Base-by-base conservation (phyloP, 1,140 invertebrate genomes). In the Triops longicaudatus region DNA sequence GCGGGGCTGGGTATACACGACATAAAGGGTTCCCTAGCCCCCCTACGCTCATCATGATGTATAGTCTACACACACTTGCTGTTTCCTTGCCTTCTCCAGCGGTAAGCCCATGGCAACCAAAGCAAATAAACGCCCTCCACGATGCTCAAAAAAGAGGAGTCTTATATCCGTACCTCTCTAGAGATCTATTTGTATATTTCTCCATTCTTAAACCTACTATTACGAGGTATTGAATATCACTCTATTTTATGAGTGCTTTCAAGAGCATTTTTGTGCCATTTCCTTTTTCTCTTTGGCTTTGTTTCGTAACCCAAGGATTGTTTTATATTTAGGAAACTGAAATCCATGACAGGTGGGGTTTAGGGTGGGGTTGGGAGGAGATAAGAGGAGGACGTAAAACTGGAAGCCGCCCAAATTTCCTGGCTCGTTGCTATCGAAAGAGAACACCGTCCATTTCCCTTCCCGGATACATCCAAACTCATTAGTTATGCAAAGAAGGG, bases 401-500 rank as follows among this genome's bases (percentile, higher is more conserved):
- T 63, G 14, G 22, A 63, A 22, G 17, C 50, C 14, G 22, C 50
- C 50, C 50, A 22, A n/a, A 63, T 22, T 63, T 63, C 22, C 22
- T 63, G 10, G 6, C 50, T 63, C 0, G 6, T 63, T 22, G 17
- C 50, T 63, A n/a, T 63, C 7, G 50, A 17, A 63, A n/a, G 50
- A 63, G 50, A 63, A 63, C 50, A 6, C 17, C 50, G 14, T 63
- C 44, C 44, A 63, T 63, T 63, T 63, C 44, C 44, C 14, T 17
- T 63, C 50, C 50, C 50, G 50, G 7, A 22, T 22, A 63, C 50
- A 63, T 22, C 50, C 50, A 63, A 22, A 63, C 50, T 22, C 50
- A 63, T 63, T 63, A 63, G 50, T n/a, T 63, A 63, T 63, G 50
- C 50, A 63, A 63, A 63, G 50, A 63, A 63, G 50, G 50, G 17